Conservation (phyloP, 1,140 invertebrate genomes). For the Andricus grossulariae region DNA sequence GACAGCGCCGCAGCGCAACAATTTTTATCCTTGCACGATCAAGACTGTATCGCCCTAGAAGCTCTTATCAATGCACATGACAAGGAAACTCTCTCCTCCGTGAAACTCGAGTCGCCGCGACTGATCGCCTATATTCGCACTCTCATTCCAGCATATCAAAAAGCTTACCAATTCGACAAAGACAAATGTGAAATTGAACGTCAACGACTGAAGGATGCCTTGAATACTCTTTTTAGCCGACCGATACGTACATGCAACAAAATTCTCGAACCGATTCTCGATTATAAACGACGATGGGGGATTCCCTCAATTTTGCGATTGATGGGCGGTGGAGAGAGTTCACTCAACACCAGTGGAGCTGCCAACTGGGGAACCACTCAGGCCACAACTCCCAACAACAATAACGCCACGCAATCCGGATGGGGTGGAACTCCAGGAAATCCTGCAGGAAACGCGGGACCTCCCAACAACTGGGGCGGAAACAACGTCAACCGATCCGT, state of each 20-base stretch:
- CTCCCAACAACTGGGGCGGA: slow-evolving; percentile 68
- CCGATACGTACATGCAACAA: slow-evolving; percentile 29
- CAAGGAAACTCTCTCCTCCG: background rate
- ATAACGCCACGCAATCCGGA: slow-evolving; percentile 76
- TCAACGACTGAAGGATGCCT: slow-evolving; percentile 62
- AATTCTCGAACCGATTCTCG: slow-evolving; percentile 51
- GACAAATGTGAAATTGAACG: slow-evolving; percentile 53
- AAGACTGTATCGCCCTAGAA: background rate
- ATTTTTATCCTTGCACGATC: slow-evolving; percentile 4
- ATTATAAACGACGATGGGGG: slow-evolving; percentile 77
- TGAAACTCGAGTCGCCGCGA: background rate
- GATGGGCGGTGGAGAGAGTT: slow-evolving; percentile 87
- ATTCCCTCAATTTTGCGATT: slow-evolving; percentile 79
- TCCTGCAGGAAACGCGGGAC: slow-evolving; percentile 61
- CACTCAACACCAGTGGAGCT: slow-evolving; percentile 82
- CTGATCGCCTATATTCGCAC: slow-evolving; percentile 46
- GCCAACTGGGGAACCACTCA: slow-evolving; percentile 85
- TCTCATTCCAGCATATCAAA: slow-evolving; percentile 60
- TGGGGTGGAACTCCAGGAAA: slow-evolving; percentile 78
- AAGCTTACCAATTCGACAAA: slow-evolving; percentile 53
- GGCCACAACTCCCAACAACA: slow-evolving; percentile 79
- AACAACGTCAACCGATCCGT: slow-evolving; percentile 69
- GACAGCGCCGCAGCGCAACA: background rate
- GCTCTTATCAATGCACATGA: slow-evolving; percentile 22
- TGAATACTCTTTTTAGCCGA: slow-evolving; percentile 57